phyloP scores from a whole-genome alignment of 2,113 vertebrate genomes.

The Cyanistes caeruleus region DNA sequence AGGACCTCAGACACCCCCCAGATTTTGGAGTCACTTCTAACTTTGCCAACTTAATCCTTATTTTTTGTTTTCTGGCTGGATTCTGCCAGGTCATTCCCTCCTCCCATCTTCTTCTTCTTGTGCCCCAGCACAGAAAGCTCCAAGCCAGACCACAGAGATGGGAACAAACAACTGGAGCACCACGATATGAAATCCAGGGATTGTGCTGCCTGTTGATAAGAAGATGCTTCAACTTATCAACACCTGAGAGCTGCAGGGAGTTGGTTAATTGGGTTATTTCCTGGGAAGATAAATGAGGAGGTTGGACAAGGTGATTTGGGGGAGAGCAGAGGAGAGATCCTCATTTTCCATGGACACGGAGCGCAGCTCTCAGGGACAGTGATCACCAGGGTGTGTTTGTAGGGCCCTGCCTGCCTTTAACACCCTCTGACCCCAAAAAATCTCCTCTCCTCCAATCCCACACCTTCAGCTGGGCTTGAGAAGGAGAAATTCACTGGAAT shows the following conservation, averaged over 20 bases:
- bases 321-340: neutral
- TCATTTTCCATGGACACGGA: neutral
- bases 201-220: neutral
- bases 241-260: neutral
- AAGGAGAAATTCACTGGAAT: fast-evolving
- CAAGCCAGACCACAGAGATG: neutral
- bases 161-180: neutral
- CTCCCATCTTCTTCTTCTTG: neutral
- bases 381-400: neutral
- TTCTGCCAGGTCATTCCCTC: neutral
- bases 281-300: neutral
- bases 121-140: neutral
- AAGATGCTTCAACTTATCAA: neutral
- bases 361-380: fast-evolving
- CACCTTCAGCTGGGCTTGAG: fast-evolving
- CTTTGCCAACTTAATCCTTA: neutral
- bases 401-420: neutral
- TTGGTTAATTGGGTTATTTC: neutral
- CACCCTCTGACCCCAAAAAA: neutral
- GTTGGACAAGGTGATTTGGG: neutral
- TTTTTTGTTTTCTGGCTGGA: neutral
- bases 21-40: neutral
- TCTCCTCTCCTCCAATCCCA: neutral
- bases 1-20: neutral
- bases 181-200: neutral